A percentile compares a stretch with the other conserved stretches of the same genome.
phyloP scores from a whole-genome alignment of 2,113 vertebrate species.

The Aptenodytes patagonicus region DNA sequence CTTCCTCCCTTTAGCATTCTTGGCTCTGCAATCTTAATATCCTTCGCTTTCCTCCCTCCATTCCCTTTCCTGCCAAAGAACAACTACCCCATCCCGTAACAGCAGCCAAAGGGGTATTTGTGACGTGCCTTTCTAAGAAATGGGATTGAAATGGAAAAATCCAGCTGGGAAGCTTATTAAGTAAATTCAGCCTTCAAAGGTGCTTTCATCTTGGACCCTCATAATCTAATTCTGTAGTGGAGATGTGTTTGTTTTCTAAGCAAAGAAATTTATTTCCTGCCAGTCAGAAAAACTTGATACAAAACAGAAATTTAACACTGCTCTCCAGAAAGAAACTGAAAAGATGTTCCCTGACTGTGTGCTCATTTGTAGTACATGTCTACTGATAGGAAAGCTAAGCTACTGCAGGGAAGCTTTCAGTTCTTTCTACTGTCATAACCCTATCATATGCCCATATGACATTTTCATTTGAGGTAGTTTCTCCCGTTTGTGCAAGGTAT shows the following conservation, averaged over 20 bases:
- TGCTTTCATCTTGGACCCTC: not conserved
- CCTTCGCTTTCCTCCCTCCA: not conserved
- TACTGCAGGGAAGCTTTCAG: not conserved
- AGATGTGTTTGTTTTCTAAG: not conserved
- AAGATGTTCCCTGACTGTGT: not conserved
- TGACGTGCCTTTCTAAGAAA: not conserved
- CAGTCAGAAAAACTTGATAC: not conserved
- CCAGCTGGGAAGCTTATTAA: not conserved
- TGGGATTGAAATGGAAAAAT: not conserved
- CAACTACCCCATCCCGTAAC: not conserved
- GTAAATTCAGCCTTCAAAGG: not conserved
- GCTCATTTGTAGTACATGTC: not conserved
- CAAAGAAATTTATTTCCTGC: not conserved
- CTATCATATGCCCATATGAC: not conserved
- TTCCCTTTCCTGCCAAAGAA: not conserved
- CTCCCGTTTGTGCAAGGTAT: not conserved
- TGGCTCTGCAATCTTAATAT: not conserved
- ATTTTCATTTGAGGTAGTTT: not conserved
- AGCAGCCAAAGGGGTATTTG: not conserved
- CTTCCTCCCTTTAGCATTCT: not conserved
- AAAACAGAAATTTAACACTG: not conserved
- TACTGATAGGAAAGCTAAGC: not conserved
- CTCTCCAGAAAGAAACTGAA: not conserved
- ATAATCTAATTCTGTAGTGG: not conserved
- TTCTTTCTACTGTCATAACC: not conserved